phyloP scores from a whole-genome alignment of 53 echinoderm and acorn worm genomes.

The Actinopyga echinites region DNA sequence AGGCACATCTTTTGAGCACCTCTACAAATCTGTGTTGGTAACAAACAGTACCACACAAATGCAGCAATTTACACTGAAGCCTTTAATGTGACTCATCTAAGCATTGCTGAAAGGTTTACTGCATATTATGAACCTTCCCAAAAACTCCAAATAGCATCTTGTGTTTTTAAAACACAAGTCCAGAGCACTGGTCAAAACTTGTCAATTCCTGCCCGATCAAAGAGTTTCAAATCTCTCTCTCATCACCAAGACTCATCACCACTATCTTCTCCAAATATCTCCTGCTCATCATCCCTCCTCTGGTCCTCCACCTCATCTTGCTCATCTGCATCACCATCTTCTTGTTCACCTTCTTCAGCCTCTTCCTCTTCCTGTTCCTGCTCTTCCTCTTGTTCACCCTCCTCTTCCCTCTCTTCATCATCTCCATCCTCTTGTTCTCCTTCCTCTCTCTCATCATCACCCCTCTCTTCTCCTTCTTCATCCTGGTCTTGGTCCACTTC shows the following conservation, averaged over 20 bases:
- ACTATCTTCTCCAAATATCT: slow-evolving; percentile 81
- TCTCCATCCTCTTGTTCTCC: slow-evolving; percentile 56
- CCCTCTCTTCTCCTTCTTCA: slow-evolving; percentile 25
- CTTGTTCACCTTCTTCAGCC: slow-evolving; percentile 42
- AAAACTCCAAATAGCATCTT: no score
- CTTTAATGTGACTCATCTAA: no score
- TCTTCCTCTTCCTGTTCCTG: slow-evolving; percentile 20
- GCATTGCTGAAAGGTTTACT: no score
- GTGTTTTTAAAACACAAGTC: no score
- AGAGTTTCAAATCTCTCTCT: no score
- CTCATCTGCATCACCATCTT: slow-evolving; percentile 48
- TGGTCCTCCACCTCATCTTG: slow-evolving; percentile 51
- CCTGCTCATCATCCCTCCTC: slow-evolving; percentile 75
- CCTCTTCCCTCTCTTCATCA: slow-evolving; percentile 55
- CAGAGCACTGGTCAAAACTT: no score
- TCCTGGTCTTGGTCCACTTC: slow-evolving; percentile 48
- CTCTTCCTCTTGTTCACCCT: slow-evolving; percentile 23
- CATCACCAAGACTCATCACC: slow-evolving; percentile 45
- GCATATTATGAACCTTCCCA: no score
- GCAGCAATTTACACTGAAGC: no score
- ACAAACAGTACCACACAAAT: no score
- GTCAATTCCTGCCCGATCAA: no score
- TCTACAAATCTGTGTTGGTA: no score
- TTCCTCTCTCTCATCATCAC: slow-evolving; percentile 53
- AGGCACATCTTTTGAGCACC: no score